Evolutionary conservation across 2,113 vertebrate genomes (phyloP).

Genomic region (Gallinago jamesoni): DNA sequence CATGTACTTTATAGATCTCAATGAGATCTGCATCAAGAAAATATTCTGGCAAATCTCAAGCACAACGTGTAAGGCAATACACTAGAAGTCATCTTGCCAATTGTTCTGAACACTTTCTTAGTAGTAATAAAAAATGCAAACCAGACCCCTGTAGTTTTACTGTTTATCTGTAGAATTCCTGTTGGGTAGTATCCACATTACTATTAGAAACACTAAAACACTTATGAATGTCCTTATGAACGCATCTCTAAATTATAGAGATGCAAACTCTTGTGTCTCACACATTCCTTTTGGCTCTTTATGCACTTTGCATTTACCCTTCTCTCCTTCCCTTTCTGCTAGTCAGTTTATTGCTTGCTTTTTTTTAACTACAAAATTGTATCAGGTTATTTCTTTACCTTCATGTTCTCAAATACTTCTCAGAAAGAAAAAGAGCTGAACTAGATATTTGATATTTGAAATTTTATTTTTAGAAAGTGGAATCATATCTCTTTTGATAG

Average conservation of each 20-base stretch:
- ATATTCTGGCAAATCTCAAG: not conserved
- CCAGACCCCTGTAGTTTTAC: not conserved
- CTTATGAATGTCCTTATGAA: not conserved
- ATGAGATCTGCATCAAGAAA: not conserved
- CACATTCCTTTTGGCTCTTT: not conserved
- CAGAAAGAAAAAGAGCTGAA: not conserved
- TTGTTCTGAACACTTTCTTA: not conserved
- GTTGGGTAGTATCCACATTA: not conserved
- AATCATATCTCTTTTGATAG: not conserved
- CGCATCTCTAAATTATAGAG: not conserved
- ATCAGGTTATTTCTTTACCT: not conserved
- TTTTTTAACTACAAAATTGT: not conserved
- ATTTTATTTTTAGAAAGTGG: not conserved
- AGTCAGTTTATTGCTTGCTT: not conserved
- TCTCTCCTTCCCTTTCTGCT: not conserved
- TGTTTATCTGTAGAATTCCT: not conserved
- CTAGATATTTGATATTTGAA: not conserved
- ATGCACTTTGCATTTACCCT: not conserved
- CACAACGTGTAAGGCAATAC: not conserved
- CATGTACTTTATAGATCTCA: not conserved
- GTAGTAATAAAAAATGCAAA: not conserved
- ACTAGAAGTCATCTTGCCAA: not conserved
- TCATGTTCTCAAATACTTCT: not conserved
- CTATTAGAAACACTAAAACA: not conserved
- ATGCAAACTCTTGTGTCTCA: not conserved